A percentile compares a stretch with the other conserved stretches of the same genome.
Evolutionary conservation across 1,140 invertebrate species (phyloP).

Genomic region (Heliconius nattereri): DNA sequence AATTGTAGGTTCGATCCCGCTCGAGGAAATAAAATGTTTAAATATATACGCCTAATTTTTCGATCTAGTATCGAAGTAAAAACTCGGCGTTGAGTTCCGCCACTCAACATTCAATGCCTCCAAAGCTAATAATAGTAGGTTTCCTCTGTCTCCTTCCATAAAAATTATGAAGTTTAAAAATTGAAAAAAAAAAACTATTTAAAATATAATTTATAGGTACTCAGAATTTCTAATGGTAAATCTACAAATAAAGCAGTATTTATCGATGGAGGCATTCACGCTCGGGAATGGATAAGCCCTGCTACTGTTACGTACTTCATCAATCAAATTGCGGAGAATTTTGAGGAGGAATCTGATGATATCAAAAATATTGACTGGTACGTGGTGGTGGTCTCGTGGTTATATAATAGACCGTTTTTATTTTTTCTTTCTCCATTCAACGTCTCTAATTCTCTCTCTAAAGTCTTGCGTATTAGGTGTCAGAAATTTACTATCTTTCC

Average conservation of each 20-base stretch:
- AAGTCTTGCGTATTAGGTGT: too few relatives aligned
- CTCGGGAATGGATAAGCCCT: conserved; percentile 95
- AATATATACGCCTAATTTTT: too few relatives aligned
- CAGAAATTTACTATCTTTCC: too few relatives aligned
- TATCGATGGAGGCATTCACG: conserved; percentile 91
- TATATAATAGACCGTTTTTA: background rate
- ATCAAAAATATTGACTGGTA: conserved; percentile 90
- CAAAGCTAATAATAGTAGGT: too few relatives aligned
- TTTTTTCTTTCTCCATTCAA: background rate
- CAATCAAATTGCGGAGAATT: conserved; percentile 89
- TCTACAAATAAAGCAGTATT: conserved; percentile 83
- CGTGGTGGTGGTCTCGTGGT: conserved; percentile 5
- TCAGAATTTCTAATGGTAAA: conserved; percentile 86
- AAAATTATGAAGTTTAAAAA: too few relatives aligned
- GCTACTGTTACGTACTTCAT: conserved; percentile 92
- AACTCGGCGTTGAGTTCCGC: too few relatives aligned
- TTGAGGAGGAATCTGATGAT: conserved; percentile 84
- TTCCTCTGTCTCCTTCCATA: too few relatives aligned
- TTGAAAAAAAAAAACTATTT: background rate
- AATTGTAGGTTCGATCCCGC: too few relatives aligned
- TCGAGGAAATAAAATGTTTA: too few relatives aligned
- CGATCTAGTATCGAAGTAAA: too few relatives aligned
- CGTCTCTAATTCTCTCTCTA: too few relatives aligned
- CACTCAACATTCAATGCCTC: too few relatives aligned
- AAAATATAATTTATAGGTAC: conserved; percentile 64